Evolutionary conservation across 2,797 vertebrate species (phyloP), one percentile per base, ranked within the genome.

Genomic region (Psittacula derbiana): DNA sequence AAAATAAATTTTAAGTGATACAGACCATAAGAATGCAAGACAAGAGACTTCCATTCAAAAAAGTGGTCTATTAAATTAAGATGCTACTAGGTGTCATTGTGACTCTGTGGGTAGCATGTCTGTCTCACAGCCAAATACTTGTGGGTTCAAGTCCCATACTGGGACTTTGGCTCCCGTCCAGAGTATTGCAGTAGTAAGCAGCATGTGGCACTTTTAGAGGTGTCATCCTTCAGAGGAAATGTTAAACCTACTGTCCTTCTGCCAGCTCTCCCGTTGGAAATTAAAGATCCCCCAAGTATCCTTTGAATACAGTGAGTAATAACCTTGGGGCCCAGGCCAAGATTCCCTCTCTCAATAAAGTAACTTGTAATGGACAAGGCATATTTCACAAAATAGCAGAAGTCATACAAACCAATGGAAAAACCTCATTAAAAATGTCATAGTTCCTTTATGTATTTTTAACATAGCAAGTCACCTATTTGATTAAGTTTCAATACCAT

Each of bases 61-160:
- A 85, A 91, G 20, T 41, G 57, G 60, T 90, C 80, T 90, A 85
- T 94, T 96, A 96, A 95, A 94, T 97, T 95, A 93, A 96, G 96
- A 94, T 96, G 88, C 80, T 96, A 85, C 84, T 93, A 93, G 86
- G 82, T 97, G 86, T 91, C 95, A 92, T 92, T 92, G 71, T 90
- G 88, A 81, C 96, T 94, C 95, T 81, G 91, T 85, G 86, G 94
- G 95, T 94, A 96, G 86, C 90, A 61, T 93, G 95, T 96, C 93
- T 95, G 76, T 86, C 83, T 85, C 82, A 76, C 90, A 90, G 95
- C 93, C 96, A 96, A 82, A 88, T 92, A 72, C 88, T 94, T 88
- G 91, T 92, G 85, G 91, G 95, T 96, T 96, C 92, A 96, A 93
- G 82, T 96, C 86, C 93, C 96, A 91, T 88, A 95, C 88, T 91